Evolutionary conservation across 2,888 invertebrate species (phyloP).

Genomic region (Athalia rosae): DNA sequence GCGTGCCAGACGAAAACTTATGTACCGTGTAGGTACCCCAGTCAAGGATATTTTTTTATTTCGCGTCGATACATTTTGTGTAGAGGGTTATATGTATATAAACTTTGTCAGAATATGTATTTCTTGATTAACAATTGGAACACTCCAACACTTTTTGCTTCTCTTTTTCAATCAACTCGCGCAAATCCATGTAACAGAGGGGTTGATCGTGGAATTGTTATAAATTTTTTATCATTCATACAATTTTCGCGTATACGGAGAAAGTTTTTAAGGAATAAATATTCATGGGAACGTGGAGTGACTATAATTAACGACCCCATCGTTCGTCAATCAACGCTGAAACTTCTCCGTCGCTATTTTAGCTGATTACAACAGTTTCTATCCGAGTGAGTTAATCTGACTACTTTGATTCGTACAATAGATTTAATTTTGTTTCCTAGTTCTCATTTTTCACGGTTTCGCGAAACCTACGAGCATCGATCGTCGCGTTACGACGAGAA

Average conservation of each 20-base stretch:
- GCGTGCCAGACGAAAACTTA: conserved; percentile 23
- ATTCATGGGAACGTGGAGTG: neutral
- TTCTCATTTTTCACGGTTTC: neutral
- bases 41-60: neutral
- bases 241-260: neutral
- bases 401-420: neutral
- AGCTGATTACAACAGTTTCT: neutral
- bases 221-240: neutral
- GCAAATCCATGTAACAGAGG: conserved; percentile 11
- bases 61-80: neutral
- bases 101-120: neutral
- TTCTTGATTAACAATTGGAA: neutral
- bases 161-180: conserved; percentile 27
- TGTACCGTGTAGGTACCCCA: neutral
- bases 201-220: neutral
- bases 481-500: neutral
- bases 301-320: conserved; percentile 13
- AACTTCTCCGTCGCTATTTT: conserved; percentile 13
- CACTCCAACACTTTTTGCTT: neutral
- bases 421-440: neutral
- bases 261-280: neutral
- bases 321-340: conserved; percentile 19
- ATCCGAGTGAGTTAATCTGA: too few species aligned
- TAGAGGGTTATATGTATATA: neutral
- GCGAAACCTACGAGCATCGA: neutral